Conservation (phyloP, 2,888 invertebrate species). For the Tetragonula carbonaria region DNA sequence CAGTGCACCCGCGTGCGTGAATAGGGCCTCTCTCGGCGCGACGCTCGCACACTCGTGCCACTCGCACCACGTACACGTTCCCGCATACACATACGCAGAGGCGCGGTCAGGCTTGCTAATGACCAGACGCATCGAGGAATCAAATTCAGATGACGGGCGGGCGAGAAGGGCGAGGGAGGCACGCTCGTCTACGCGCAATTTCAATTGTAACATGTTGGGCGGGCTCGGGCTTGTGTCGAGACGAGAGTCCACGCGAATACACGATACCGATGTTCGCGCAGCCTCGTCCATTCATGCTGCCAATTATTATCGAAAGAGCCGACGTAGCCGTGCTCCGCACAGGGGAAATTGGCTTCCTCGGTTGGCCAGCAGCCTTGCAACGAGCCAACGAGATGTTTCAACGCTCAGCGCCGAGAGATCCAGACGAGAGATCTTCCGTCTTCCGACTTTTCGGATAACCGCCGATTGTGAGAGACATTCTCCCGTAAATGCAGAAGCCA, state of each 20-base stretch:
- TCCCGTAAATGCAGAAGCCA: no score
- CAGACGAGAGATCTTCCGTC: no score
- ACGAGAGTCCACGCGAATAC: neutral
- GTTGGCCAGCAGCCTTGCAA: no score
- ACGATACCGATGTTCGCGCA: conserved; percentile 39
- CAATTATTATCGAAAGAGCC: conserved; percentile 77
- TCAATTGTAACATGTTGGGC: conserved; percentile 52
- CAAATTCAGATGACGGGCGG: conserved; percentile 73
- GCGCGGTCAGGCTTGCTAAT: conserved; percentile 67
- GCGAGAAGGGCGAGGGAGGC: neutral
- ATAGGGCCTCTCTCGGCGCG: neutral
- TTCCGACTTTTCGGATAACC: no score
- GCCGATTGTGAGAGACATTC: no score
- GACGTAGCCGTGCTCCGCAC: conserved; percentile 64
- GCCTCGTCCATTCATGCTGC: conserved; percentile 75
- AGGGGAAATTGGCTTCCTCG: conserved; percentile 74
- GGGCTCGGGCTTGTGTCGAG: neutral
- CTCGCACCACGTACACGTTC: neutral
- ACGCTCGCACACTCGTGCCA: neutral
- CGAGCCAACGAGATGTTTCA: no score
- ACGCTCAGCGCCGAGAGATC: no score
- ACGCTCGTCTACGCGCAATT: conserved; percentile 53
- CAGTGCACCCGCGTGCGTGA: conserved; percentile 5
- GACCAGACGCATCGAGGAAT: conserved; percentile 77
- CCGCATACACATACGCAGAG: conserved; percentile 1